phyloP scores from a whole-genome alignment of 1,140 invertebrate species.

The Eriocheir sinensis region DNA sequence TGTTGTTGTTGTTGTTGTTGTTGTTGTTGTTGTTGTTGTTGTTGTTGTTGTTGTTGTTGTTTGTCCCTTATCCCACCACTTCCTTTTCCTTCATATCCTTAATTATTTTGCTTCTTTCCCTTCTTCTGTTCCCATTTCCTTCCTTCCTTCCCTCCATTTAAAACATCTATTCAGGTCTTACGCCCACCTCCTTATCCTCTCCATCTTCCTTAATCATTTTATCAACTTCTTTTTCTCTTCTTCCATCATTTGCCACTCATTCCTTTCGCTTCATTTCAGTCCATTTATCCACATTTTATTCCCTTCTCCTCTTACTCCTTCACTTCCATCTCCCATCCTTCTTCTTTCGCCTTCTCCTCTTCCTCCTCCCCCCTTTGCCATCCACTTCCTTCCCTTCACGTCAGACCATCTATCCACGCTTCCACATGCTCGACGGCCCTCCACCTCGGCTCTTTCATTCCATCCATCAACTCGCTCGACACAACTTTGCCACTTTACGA shows the following conservation, averaged over 20 bases:
- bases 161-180: too few relatives aligned
- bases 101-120: background rate
- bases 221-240: too few relatives aligned
- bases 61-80: background rate
- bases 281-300: too few relatives aligned
- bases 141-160: background rate
- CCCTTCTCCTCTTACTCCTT: background rate
- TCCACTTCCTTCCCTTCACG: background rate
- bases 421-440: background rate
- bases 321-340: background rate
- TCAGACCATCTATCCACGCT: background rate
- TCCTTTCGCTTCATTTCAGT: too few relatives aligned
- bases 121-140: background rate
- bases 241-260: too few relatives aligned
- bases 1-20: too few relatives aligned
- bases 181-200: too few relatives aligned
- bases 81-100: background rate
- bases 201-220: too few relatives aligned
- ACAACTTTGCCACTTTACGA: background rate
- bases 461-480: background rate
- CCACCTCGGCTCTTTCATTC: background rate
- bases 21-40: too few relatives aligned
- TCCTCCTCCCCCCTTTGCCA: background rate
- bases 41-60: too few relatives aligned
- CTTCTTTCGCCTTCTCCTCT: background rate